phyloP scores from a whole-genome alignment of 2,113 vertebrate species.

The Glareola pratincola region DNA sequence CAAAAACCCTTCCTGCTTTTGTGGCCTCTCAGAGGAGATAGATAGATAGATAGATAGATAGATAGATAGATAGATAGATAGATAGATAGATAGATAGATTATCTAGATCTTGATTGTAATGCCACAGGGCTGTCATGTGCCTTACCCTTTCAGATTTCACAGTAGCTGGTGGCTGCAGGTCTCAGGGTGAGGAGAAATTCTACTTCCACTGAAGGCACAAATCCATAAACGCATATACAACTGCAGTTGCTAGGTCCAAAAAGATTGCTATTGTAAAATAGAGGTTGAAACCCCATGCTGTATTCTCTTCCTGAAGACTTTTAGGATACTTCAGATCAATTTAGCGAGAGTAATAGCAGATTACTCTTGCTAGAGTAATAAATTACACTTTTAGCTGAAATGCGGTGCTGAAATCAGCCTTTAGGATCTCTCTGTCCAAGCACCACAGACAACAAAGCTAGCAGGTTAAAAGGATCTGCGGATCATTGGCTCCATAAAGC shows the following conservation, averaged over 20 bases:
- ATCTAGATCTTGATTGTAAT: neutral
- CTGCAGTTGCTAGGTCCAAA: neutral
- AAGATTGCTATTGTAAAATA: neutral
- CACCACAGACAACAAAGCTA: neutral
- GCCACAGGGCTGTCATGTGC: fast-evolving
- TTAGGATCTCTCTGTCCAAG: neutral
- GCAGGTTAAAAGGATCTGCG: neutral
- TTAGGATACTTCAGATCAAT: neutral
- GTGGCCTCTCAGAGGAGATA: neutral
- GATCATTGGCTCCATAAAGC: neutral
- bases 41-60: no score
- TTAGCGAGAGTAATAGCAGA: neutral
- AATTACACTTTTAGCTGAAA: neutral
- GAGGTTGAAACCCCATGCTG: fast-evolving
- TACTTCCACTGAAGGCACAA: neutral
- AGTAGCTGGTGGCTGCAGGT: neutral
- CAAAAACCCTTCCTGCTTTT: neutral
- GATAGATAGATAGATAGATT: neutral
- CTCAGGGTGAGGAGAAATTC: fast-evolving
- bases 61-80: no score
- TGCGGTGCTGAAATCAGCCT: neutral
- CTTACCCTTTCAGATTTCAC: neutral
- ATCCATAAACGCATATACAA: neutral
- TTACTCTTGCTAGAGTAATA: neutral
- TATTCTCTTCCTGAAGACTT: neutral